Conservation (phyloP, 2,797 vertebrate species). For the Chaetodon trifasciatus region DNA sequence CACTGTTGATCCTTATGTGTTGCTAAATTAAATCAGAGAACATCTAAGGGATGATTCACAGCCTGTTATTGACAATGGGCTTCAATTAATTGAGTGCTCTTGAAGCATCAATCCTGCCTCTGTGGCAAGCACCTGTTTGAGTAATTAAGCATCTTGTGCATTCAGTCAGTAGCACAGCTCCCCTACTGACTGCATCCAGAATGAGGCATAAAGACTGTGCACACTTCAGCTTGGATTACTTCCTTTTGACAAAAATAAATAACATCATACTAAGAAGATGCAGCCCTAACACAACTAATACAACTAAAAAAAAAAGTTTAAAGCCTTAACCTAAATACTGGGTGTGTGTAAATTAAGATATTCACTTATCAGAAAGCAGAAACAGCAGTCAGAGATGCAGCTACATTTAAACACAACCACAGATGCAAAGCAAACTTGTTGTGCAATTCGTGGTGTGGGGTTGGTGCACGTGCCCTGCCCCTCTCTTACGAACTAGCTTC, state of each 20-base stretch:
- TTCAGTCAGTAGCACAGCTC: conserved; percentile 49
- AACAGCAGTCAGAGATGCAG: background rate
- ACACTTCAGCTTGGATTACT: background rate
- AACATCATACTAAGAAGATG: background rate
- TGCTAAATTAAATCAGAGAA: conserved; percentile 78
- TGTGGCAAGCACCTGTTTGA: conserved; percentile 71
- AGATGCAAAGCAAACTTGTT: background rate
- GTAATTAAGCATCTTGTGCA: conserved; percentile 72
- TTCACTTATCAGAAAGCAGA: background rate
- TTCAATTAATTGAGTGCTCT: conserved; percentile 77
- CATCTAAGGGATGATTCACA: conserved; percentile 72
- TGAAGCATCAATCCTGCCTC: conserved; percentile 74
- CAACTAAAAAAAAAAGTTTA: background rate
- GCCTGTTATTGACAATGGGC: conserved; percentile 78
- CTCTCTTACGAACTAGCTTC: background rate
- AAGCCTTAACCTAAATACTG: background rate
- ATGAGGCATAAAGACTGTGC: conserved; percentile 27
- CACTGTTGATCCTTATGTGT: conserved; percentile 78
- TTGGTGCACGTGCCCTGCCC: background rate
- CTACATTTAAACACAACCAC: background rate
- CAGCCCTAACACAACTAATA: background rate
- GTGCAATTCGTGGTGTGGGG: background rate
- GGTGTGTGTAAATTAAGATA: background rate
- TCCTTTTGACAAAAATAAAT: background rate
- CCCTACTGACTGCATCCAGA: conserved; percentile 38